A percentile compares a stretch with the other conserved stretches of the same genome.
phyloP scores from a whole-genome alignment of 2,888 invertebrate species.

The Lithophane socia region DNA sequence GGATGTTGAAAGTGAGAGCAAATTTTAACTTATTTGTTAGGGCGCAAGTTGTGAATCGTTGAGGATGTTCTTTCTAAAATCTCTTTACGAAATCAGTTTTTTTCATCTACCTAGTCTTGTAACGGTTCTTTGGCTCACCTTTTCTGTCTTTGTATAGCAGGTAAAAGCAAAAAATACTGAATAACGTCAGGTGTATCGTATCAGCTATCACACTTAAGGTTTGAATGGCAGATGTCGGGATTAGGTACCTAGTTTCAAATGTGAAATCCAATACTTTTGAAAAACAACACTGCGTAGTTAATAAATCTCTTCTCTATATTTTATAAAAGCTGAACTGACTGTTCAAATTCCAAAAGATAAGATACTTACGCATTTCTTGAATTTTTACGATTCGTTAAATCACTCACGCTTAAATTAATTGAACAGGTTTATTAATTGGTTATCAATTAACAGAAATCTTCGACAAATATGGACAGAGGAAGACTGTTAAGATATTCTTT shows the following conservation, averaged over 20 bases:
- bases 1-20: slow-evolving; percentile 17
- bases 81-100: no score
- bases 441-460: slow-evolving; percentile 40
- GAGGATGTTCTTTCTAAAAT: background rate
- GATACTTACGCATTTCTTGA: background rate
- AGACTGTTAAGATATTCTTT: slow-evolving; percentile 29
- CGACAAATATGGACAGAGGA: slow-evolving; percentile 26
- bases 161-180: slow-evolving; percentile 27
- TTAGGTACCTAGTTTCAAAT: slow-evolving; percentile 37
- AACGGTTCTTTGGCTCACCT: background rate
- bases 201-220: slow-evolving; percentile 31
- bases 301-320: slow-evolving; percentile 30
- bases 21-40: background rate
- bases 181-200: slow-evolving; percentile 36
- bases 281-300: slow-evolving; percentile 21
- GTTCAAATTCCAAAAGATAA: slow-evolving; percentile 15
- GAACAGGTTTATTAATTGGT: slow-evolving; percentile 54
- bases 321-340: slow-evolving; percentile 15
- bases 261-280: slow-evolving; percentile 53
- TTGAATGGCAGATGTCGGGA: slow-evolving; percentile 59
- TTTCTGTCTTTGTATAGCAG: slow-evolving; percentile 9
- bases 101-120: background rate
- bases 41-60: background rate
- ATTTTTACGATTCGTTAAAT: slow-evolving; percentile 21
- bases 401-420: slow-evolving; percentile 19